These are phyloP conservation scores for Oopsacas minuta DNA, from an alignment of 37 sponge, comb jelly and placozoan species.

Conservation along the genomic window DNA sequence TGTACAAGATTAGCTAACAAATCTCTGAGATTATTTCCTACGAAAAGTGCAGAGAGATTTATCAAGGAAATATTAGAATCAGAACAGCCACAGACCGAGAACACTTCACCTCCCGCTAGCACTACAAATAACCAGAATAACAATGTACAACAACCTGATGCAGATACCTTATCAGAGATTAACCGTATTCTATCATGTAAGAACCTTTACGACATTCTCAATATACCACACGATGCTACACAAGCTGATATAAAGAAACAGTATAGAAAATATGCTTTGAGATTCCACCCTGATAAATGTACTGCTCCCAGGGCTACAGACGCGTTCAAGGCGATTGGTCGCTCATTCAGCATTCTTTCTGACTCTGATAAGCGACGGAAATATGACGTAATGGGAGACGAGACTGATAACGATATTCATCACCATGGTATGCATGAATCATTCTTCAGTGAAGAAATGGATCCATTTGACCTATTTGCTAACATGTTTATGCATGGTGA, in stretches of 20 bases:
- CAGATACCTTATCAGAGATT: background rate
- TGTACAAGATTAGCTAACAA: background rate
- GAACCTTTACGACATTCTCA: background rate
- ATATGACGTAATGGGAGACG: constrained; percentile 19
- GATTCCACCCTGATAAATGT: constrained; percentile 1
- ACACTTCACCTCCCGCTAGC: background rate
- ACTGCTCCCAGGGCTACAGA: background rate
- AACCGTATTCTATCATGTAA: constrained; percentile 6
- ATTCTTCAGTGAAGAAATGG: background rate
- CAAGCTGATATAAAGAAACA: background rate
- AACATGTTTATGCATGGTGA: background rate
- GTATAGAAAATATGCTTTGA: background rate
- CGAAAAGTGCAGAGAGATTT: background rate
- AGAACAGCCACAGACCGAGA: background rate
- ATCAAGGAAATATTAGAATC: background rate
- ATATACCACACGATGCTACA: background rate
- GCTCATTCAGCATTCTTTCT: background rate
- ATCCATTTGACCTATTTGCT: background rate
- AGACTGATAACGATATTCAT: background rate
- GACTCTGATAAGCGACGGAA: background rate
- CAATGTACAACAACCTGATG: background rate
- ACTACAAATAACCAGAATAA: background rate
- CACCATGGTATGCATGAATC: background rate
- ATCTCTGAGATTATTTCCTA: background rate
- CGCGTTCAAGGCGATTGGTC: background rate